Evolutionary conservation across 2,888 invertebrate genomes (phyloP).

Genomic region (Leptinotarsa tumamoca): DNA sequence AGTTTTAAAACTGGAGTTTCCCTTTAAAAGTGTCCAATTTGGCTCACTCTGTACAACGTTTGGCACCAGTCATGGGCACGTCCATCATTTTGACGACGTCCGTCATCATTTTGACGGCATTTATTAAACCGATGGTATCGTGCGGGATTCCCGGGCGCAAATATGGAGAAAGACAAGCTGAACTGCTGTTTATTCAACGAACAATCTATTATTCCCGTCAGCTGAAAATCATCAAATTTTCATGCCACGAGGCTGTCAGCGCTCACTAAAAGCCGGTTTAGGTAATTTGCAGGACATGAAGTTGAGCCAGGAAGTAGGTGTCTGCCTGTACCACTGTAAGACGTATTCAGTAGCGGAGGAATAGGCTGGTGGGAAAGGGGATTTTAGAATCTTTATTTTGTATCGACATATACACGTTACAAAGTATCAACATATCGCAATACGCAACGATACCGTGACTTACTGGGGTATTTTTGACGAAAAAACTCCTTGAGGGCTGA

Average conservation of each 20-base stretch:
- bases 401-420: no score
- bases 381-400: no score
- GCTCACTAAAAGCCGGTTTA: slow-evolving; percentile 35
- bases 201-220: slow-evolving; percentile 31
- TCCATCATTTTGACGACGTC: background rate
- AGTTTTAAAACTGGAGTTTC: no score
- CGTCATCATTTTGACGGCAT: background rate
- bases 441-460: no score
- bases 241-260: slow-evolving; percentile 37
- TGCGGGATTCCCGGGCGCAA: background rate
- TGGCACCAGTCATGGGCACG: background rate
- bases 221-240: slow-evolving; percentile 34
- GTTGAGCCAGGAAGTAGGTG: slow-evolving; percentile 39
- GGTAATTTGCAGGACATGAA: slow-evolving; percentile 41
- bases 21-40: no score
- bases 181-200: slow-evolving; percentile 24
- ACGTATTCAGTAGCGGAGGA: slow-evolving; percentile 18
- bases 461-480: no score
- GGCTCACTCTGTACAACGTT: no score
- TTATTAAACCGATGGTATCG: background rate
- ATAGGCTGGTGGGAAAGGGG: background rate
- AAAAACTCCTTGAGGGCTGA: no score
- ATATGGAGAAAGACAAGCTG: slow-evolving; percentile 6
- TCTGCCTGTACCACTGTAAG: slow-evolving; percentile 37
- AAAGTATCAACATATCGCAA: no score